Conservation (phyloP, 2,888 invertebrate genomes). For the Cephalotes varians region DNA sequence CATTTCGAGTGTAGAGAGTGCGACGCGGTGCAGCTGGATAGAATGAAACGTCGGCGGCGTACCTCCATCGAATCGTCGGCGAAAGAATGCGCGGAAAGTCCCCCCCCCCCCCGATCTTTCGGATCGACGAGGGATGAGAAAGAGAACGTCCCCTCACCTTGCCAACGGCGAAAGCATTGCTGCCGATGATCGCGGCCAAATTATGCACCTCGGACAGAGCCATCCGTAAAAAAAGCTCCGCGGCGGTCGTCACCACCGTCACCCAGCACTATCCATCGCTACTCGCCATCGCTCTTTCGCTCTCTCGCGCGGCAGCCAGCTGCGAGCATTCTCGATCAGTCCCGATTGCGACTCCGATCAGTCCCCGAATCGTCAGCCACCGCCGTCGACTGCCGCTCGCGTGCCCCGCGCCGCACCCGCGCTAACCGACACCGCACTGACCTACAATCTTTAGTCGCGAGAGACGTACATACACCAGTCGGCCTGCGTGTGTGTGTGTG, state of each 20-base stretch:
- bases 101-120: neutral
- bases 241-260: constrained; percentile 37
- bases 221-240: constrained; percentile 74
- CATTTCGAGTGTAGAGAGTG: neutral
- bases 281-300: constrained; percentile 80
- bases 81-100: no score
- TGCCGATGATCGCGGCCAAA: constrained; percentile 80
- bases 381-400: neutral
- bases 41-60: neutral
- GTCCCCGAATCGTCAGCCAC: neutral
- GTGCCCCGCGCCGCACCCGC: neutral
- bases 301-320: constrained; percentile 56
- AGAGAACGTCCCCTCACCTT: constrained; percentile 74
- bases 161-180: constrained; percentile 81
- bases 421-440: constrained; percentile 19
- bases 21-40: neutral
- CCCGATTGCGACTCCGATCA: neutral
- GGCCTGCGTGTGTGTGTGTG: neutral
- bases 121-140: neutral
- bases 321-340: constrained; percentile 17
- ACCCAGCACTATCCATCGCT: constrained; percentile 69
- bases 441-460: constrained; percentile 16
- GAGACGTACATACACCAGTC: neutral
- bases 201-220: constrained; percentile 83
- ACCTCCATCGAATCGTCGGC: neutral